phyloP scores from a whole-genome alignment of 2,113 vertebrate genomes.

The Seriola dumerili region DNA sequence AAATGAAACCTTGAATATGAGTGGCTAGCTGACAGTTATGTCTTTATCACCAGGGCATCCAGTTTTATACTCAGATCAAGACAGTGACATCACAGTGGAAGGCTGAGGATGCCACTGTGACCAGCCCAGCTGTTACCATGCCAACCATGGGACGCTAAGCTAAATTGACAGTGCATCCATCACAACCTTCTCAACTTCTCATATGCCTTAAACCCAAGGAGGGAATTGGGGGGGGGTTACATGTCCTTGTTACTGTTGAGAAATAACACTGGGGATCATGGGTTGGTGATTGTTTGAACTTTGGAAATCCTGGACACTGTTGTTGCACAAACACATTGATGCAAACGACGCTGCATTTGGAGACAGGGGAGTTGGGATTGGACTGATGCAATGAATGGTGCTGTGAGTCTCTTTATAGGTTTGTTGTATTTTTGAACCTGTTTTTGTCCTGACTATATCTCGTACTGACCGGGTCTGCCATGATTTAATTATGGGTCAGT shows the following conservation, averaged over 20 bases:
- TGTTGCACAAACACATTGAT: conserved; percentile 14
- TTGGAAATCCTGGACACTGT: conserved; percentile 1
- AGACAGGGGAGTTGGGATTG: not conserved
- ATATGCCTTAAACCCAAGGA: conserved; percentile 46
- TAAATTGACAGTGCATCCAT: conserved; percentile 64
- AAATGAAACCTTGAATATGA: not conserved
- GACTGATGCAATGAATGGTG: not conserved
- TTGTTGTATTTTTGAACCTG: not conserved
- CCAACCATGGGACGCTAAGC: conserved; percentile 96
- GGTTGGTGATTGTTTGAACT: conserved; percentile 2
- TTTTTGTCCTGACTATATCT: conserved; percentile 27
- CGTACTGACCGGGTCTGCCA: not conserved
- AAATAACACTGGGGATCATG: conserved; percentile 3
- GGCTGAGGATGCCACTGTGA: conserved; percentile 94
- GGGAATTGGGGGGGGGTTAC: not conserved
- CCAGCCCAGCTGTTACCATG: conserved; percentile 95
- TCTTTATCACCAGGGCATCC: conserved; percentile 88
- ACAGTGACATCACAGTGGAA: conserved; percentile 98
- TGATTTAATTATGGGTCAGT: not conserved
- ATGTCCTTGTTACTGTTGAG: not conserved
- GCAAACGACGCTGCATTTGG: not conserved
- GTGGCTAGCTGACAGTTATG: not conserved
- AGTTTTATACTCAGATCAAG: conserved; percentile 98
- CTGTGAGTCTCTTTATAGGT: conserved; percentile 1
- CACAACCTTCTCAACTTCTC: conserved; percentile 38